Evolutionary conservation across 2,888 invertebrate species (phyloP).

Genomic region (Scaeva pyrastri): DNA sequence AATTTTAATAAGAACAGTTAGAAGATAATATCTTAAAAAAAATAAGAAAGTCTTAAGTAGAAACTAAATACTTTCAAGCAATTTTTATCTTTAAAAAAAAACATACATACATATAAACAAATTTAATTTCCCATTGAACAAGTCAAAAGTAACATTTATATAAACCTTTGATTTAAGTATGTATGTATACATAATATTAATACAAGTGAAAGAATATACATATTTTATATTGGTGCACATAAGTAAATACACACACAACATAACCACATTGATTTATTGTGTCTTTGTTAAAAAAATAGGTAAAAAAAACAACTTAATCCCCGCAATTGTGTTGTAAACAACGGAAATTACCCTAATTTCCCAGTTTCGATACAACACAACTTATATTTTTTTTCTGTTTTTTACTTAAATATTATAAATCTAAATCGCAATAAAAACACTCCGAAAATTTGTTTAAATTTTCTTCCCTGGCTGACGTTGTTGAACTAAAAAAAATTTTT

Average conservation of each 20-base stretch:
- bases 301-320: neutral
- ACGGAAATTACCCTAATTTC: slow-evolving; percentile 12
- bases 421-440: slow-evolving; percentile 3
- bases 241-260: neutral
- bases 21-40: too few species aligned
- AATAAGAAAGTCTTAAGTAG: too few species aligned
- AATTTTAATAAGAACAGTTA: too few species aligned
- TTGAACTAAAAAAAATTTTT: slow-evolving; percentile 1
- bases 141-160: too few species aligned
- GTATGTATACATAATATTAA: too few species aligned
- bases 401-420: neutral
- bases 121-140: too few species aligned
- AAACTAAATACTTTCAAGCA: too few species aligned
- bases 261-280: neutral
- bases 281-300: neutral
- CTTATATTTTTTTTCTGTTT: neutral
- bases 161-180: too few species aligned
- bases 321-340: neutral
- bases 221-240: too few species aligned
- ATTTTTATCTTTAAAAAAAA: too few species aligned
- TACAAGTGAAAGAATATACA: too few species aligned
- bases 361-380: neutral
- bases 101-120: too few species aligned
- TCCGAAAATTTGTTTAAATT: neutral
- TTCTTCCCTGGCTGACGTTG: neutral